Base-by-base conservation (phyloP, 2,113 vertebrate species). In the Dicerorhinus sumatrensis region DNA sequence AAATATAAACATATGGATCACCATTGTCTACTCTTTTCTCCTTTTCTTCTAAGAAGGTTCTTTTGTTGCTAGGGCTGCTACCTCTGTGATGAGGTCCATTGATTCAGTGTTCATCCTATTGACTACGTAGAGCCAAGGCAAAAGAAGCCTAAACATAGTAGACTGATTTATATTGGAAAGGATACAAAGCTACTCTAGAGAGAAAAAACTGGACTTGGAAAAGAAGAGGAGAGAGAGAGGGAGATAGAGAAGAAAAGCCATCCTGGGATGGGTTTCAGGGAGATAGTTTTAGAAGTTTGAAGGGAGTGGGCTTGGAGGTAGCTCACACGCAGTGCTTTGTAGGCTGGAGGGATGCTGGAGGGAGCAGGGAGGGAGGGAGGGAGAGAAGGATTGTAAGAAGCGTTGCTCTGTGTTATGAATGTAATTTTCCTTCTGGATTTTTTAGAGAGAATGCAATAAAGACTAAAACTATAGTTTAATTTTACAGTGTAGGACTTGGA, bases 371-470 rank as follows among this genome's bases (percentile, higher is more conserved):
- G 29, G 9, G 5, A 16, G 62, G 31, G 3, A 56, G 23, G 29
- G 33, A 51, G 58, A 82, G 33, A 65, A 60, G 72, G 54, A 36
- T 82, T 81, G 56, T 91, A 65, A 62, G 72, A 91, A 87, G 69
- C 70, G 20, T 54, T 94, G 27, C 65, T 93, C 54, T 92, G 56
- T 96, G 62, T 95, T 95, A 63, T 60, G 31, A 95, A 91, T 60
- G 8, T 20, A 91, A 18, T 96, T 96, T 69, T 91, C n/a, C 73
- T 90, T 91, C 69, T 95, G 69, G 90, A 92, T 51, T 86, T 90
- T 97, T 95, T 67, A 91, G 69, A 83, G 46, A 77, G 77, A 92
- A 83, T 94, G 17, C 56, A 97, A 60, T 94, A 90, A 97, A 92
- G 83, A 77, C 12, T 65, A 95, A 92, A 92, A 72, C 54, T 89